These are phyloP conservation scores for Echinarachnius parma DNA, from an alignment of 53 echinoderm and acorn worm genomes.

Conservation along the genomic window DNA sequence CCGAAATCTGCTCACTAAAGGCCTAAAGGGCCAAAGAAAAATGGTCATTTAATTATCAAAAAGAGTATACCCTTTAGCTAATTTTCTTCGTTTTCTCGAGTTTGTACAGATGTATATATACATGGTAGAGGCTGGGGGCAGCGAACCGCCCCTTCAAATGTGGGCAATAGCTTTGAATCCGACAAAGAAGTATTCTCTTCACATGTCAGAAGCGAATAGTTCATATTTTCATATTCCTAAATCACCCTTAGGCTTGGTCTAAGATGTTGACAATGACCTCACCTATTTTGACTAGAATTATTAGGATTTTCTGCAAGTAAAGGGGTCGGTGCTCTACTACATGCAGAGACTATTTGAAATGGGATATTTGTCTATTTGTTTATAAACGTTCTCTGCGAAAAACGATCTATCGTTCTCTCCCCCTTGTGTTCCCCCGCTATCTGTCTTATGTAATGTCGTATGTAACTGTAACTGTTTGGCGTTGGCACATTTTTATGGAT, in stretches of 20 bases:
- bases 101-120: conserved; percentile 32
- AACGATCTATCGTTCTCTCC: too few species aligned
- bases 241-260: conserved; percentile 29
- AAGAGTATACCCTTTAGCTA: conserved; percentile 32
- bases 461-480: too few species aligned
- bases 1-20: conserved; percentile 1
- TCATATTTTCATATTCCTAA: not conserved
- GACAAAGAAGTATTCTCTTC: conserved; percentile 11
- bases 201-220: too few species aligned
- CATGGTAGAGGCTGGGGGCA: too few species aligned
- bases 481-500: too few species aligned
- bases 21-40: conserved; percentile 1
- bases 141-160: not conserved
- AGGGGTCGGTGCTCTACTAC: too few species aligned
- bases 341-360: too few species aligned
- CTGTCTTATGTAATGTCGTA: too few species aligned
- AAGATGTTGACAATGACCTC: conserved; percentile 42
- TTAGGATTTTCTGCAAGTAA: not conserved
- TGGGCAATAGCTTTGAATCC: not conserved
- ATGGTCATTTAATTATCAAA: conserved; percentile 32
- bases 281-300: conserved; percentile 21
- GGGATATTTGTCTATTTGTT: too few species aligned
- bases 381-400: too few species aligned
- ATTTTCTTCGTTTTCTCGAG: conserved; percentile 1
- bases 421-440: too few species aligned